These are phyloP conservation scores for Heterodera schachtii DNA, from an alignment of 1,140 invertebrate species.

Conservation along the genomic window DNA sequence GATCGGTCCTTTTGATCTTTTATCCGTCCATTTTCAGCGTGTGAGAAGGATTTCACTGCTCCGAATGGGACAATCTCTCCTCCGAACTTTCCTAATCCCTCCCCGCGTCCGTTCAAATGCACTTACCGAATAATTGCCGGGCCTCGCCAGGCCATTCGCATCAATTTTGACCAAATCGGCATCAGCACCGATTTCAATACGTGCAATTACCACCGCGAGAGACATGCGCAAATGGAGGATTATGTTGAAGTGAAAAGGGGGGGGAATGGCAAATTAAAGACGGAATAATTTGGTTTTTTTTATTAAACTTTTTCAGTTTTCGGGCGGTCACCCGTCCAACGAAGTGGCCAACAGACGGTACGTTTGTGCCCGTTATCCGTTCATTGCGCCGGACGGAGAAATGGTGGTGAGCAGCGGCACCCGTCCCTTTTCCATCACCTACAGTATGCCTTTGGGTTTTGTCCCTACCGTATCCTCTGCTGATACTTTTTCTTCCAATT, in stretches of 20 bases:
- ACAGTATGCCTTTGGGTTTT: conserved; percentile 29
- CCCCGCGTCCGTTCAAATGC: conserved; percentile 50
- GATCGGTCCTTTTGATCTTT: not conserved
- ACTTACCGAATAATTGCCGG: conserved; percentile 53
- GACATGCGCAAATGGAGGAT: conserved; percentile 41
- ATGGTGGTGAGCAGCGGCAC: conserved; percentile 49
- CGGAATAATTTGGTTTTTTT: too few relatives aligned
- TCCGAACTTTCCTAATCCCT: conserved; percentile 54
- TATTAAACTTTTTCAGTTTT: conserved; percentile 47
- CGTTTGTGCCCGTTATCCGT: conserved; percentile 58
- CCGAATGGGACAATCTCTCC: conserved; percentile 59
- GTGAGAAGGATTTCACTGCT: conserved; percentile 41
- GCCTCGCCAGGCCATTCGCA: conserved; percentile 45
- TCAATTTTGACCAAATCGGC: conserved; percentile 57
- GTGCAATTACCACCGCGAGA: conserved; percentile 41
- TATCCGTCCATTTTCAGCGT: conserved; percentile 21
- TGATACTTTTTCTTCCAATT: not conserved
- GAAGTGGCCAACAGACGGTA: conserved; percentile 58
- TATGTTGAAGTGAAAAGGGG: conserved; percentile 52
- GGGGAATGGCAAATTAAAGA: too few relatives aligned
- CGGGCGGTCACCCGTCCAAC: conserved; percentile 54
- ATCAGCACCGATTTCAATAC: conserved; percentile 32
- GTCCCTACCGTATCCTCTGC: not conserved
- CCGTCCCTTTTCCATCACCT: conserved; percentile 52
- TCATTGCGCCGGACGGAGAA: conserved; percentile 55